Evolutionary conservation across 2,797 vertebrate genomes (phyloP), one percentile per base, ranked within the genome.

Genomic region (Falco berigora): DNA sequence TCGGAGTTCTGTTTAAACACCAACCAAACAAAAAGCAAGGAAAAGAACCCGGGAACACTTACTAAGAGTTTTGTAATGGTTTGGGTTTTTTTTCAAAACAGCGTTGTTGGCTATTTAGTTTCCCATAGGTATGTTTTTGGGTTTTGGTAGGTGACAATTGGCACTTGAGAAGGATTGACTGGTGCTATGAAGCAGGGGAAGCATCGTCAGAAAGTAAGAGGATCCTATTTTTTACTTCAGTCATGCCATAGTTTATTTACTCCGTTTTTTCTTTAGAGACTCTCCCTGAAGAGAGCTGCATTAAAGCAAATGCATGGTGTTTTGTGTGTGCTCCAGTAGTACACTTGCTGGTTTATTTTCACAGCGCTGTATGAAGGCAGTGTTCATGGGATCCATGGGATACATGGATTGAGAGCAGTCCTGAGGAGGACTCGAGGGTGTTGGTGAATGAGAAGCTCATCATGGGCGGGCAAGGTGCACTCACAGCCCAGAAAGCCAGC

Each of bases 111-210:
- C 52, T 86, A 21, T 32, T 73, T 20, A 40, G 8, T 62, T 87
- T 92, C 50, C 9, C 71, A 2, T 50, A 2, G 68, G 40, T 76
- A 21, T 36, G 5, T 38, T 18, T 86, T 24, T 80, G 52, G 17
- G 30, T 92, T 86, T 82, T 97, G 87, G 12, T 66, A 99, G 99
- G 98, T 92, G 98, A 98, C 42, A 96, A 46, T n/a, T 99, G 99
- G 99, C 99, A 99, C 94, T 97, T 99, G 80, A 98, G 99, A 75
- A 99, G 98, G 96, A 97, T 99, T 11, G 98, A 99, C 88, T 99
- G 99, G 99, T 99, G 99, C 95, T 99, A 98, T 62, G 99, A 99
- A 92, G 98, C 99, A 42, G 99, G 99, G 47, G 99, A 99, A 84
- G 97, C 98, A 20, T 97, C 99, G 97, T 96, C 98, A 99, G 61